Conservation (phyloP, 1,140 invertebrate genomes). For the Drosophila nasuta region DNA sequence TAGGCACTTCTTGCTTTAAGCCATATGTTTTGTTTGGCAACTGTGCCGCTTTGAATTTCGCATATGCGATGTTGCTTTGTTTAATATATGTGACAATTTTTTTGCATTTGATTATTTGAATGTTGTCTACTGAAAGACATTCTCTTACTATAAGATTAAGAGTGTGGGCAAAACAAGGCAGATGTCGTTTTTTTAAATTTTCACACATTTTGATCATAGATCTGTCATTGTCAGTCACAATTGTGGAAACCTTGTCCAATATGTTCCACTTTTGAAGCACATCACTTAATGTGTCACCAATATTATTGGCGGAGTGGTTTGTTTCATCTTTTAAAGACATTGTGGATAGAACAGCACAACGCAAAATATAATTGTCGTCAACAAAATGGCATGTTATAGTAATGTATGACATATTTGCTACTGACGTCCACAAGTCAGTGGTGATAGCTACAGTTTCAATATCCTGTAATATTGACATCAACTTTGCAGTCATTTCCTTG, state of each 20-base stretch:
- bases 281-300: too few species aligned
- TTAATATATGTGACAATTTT: too few species aligned
- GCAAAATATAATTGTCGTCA: not conserved
- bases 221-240: slow-evolving; percentile 5
- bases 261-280: too few species aligned
- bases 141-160: not conserved
- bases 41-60: too few species aligned
- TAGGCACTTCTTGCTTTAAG: too few species aligned
- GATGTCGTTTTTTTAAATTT: not conserved
- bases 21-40: too few species aligned
- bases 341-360: slow-evolving; percentile 4
- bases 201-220: not conserved
- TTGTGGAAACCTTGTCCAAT: not conserved
- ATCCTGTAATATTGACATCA: not conserved
- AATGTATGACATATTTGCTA: not conserved
- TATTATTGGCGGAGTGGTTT: too few species aligned
- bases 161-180: not conserved
- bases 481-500: slow-evolving; percentile 1
- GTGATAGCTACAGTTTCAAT: not conserved
- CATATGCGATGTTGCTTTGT: too few species aligned
- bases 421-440: not conserved
- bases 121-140: not conserved
- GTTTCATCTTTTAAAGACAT: not conserved
- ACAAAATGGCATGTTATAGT: slow-evolving; percentile 1
- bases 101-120: too few species aligned